A percentile compares a stretch with the other conserved stretches of the same genome.
phyloP scores from a whole-genome alignment of 2,797 vertebrate genomes.

The Gobionotothen gibberifrons region DNA sequence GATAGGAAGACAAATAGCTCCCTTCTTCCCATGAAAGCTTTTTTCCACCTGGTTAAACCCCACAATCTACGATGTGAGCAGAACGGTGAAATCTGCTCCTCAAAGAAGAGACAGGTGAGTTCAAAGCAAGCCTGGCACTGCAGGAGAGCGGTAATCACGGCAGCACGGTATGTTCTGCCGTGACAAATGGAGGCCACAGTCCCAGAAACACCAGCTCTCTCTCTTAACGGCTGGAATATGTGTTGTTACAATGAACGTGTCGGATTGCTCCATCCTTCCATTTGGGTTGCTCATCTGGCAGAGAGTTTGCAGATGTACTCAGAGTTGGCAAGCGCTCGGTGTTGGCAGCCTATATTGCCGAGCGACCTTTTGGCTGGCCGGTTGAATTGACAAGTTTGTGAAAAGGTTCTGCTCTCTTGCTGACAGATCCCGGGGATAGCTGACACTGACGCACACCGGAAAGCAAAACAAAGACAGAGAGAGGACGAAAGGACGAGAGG shows the following conservation, averaged over 20 bases:
- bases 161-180: conserved; percentile 60
- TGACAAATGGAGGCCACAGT: conserved; percentile 30
- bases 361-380: conserved; percentile 67
- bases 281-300: not conserved
- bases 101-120: conserved; percentile 46
- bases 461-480: conserved; percentile 34
- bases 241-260: conserved; percentile 13
- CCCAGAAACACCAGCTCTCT: conserved; percentile 21
- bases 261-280: conserved; percentile 7
- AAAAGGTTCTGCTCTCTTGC: conserved; percentile 59
- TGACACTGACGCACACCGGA: conserved; percentile 38
- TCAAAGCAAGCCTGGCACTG: conserved; percentile 63
- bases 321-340: conserved; percentile 12
- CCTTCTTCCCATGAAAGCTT: conserved; percentile 48
- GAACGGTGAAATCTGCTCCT: conserved; percentile 59
- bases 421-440: conserved; percentile 31
- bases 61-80: conserved; percentile 52
- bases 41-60: conserved; percentile 68
- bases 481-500: conserved; percentile 2
- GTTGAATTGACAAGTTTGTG: conserved; percentile 62
- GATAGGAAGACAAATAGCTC: conserved; percentile 33
- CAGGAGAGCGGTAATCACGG: conserved; percentile 49
- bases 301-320: conserved; percentile 34
- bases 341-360: conserved; percentile 31
- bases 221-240: conserved; percentile 12